Conservation (phyloP, 2,113 vertebrate genomes). For the Erythrolamprus reginae region DNA sequence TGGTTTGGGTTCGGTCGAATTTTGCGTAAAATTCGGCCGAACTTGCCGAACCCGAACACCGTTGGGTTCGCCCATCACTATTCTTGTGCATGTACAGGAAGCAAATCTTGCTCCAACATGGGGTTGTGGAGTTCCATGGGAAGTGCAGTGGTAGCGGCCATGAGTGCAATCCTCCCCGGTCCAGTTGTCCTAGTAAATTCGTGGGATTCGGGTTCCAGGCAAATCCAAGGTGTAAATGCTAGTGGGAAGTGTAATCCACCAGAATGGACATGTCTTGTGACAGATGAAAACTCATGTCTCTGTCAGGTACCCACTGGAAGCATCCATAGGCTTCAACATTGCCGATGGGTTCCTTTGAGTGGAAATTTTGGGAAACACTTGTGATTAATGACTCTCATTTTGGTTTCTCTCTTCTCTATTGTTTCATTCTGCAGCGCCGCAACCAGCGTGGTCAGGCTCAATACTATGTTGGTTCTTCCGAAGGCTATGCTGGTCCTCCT, state of each 20-base stretch:
- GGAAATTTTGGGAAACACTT: not conserved
- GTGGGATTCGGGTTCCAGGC: not conserved
- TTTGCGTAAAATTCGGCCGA: too few relatives aligned
- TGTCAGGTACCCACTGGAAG: not conserved
- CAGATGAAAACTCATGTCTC: not conserved
- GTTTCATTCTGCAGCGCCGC: not conserved
- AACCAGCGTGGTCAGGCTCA: fast-evolving
- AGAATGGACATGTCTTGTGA: not conserved
- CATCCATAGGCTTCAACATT: not conserved
- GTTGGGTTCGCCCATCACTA: too few relatives aligned
- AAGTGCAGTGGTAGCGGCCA: too few relatives aligned
- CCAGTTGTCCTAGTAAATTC: not conserved
- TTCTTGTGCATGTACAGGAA: too few relatives aligned
- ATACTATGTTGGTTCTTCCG: not conserved
- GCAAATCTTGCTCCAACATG: too few relatives aligned
- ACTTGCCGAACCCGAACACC: too few relatives aligned
- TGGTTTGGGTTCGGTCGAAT: too few relatives aligned
- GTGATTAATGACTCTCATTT: not conserved
- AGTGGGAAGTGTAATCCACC: not conserved
- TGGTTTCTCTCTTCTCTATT: not conserved
- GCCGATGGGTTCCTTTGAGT: not conserved
- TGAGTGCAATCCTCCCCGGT: too few relatives aligned
- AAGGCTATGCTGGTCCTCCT: not conserved
- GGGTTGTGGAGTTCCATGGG: too few relatives aligned
- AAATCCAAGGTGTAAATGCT: not conserved